A percentile compares a stretch with the other conserved stretches of the same genome.
Conservation (phyloP, 2,888 invertebrate species). For the Drosophila cyrtoloma region DNA sequence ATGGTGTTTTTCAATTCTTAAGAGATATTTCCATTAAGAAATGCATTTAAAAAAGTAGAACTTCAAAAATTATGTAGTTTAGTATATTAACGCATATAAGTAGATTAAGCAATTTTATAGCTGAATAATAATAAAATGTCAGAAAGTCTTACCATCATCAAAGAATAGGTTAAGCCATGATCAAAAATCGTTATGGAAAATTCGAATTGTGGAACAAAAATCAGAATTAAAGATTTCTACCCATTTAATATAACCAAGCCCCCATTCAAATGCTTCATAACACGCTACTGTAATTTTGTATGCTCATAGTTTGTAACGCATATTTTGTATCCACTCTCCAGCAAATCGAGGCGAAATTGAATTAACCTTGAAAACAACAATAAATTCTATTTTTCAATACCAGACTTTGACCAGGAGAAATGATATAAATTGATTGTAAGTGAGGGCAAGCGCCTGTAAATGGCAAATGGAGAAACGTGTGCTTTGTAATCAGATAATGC, state of each 20-base stretch:
- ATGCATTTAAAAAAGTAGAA: background rate
- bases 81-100: background rate
- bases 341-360: conserved; percentile 47
- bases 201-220: background rate
- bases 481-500: conserved; percentile 42
- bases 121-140: background rate
- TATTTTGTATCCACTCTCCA: conserved; percentile 1
- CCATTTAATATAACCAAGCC: background rate
- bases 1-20: background rate
- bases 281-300: background rate
- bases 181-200: background rate
- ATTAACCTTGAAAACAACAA: conserved; percentile 64
- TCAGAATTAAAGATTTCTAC: background rate
- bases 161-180: background rate
- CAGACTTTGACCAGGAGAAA: background rate
- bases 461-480: conserved; percentile 45
- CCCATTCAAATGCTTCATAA: background rate
- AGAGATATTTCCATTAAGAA: background rate
- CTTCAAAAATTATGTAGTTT: background rate
- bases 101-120: background rate
- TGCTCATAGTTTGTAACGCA: background rate
- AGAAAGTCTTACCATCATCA: background rate
- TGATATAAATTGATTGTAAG: conserved; percentile 24
- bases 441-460: conserved; percentile 31
- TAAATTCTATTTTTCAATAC: conserved; percentile 27